Evolutionary conservation across 2,797 vertebrate species (phyloP), one percentile per base, ranked within the genome.

Genomic region (Dermochelys coriacea): DNA sequence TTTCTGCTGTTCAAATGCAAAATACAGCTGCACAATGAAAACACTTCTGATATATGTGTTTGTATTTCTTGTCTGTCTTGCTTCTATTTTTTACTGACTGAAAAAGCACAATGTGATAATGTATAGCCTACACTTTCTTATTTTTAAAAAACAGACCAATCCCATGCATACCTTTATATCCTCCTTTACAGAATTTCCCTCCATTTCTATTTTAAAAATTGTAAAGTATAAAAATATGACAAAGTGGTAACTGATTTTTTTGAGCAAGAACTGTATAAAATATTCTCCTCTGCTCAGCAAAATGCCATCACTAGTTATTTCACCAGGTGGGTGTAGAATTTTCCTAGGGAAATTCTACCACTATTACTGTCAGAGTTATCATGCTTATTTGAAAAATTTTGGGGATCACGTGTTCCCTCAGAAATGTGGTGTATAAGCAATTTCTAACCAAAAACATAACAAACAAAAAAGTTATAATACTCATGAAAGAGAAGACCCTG

Each of bases 281-380:
- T 49, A 59, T 23, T 55, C 57, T 86, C 45, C 57, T 82, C 55
- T 55, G 34, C n/a, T 94, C 57, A 91, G 87, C 1, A 0, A 47
- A 80, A 14, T 52, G 88, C n/a, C 19, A 9, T 41, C 84, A 89
- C 25, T 37, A 11, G 85, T 82, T 85, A 77, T 88, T 91, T 82
- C n/a, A 64, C 25, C 41, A 16, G 10, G n/a, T 23, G 61, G 50
- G 31, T 77, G 80, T 45, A 95, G 27, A 97, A 96, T 80, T 93
- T 91, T 45, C 68, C 27, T 3, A 1, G n/a, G 14, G 92, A 92
- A 85, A n/a, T 61, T 88, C 87, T 80, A 34, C 29, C 41, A 82
- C 51, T 88, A 41, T 4, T 75, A 34, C 75, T 93, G 41, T 59
- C 78, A 95, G 75, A 16, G 10, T 71, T 41, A 71, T n/a, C 64